These are phyloP conservation scores for Phataginus tetradactyla DNA, from an alignment of 2,797 vertebrate species.

Conservation along the genomic window DNA sequence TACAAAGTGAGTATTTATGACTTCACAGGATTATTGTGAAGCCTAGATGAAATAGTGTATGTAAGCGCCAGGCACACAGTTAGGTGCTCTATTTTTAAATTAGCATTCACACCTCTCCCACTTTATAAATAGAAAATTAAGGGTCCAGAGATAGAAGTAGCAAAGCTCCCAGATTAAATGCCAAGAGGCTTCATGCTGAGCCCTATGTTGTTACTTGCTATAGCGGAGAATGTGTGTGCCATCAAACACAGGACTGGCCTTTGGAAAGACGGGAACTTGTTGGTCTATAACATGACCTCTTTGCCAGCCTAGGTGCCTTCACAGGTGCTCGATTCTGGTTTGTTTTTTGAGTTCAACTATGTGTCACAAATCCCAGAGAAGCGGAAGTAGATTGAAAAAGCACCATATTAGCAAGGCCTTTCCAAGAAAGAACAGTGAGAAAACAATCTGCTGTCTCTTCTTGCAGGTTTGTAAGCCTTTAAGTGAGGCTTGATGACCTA, in stretches of 20 bases:
- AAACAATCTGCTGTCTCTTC: constrained; percentile 37
- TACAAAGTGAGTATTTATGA: background rate
- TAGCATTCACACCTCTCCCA: background rate
- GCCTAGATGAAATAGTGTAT: background rate
- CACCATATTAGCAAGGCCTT: constrained; percentile 52
- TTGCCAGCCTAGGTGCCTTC: background rate
- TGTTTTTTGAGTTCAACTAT: constrained; percentile 47
- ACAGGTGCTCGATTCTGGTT: background rate
- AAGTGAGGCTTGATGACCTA: background rate
- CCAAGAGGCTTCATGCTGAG: background rate
- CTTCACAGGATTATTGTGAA: background rate
- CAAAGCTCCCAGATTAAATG: background rate
- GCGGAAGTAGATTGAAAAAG: constrained; percentile 57
- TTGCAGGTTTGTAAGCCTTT: constrained; percentile 1
- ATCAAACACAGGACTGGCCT: background rate
- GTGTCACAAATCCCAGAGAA: constrained; percentile 58
- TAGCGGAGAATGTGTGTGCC: background rate
- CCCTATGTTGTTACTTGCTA: background rate
- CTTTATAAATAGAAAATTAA: background rate
- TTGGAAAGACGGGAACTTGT: background rate
- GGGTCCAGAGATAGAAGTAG: background rate
- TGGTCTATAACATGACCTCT: background rate
- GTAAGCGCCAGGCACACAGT: background rate
- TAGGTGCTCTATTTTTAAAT: constrained; percentile 3
- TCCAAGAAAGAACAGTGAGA: constrained; percentile 60